These are phyloP conservation scores for Pseudocheirus occidentalis DNA, from an alignment of 2,797 vertebrate genomes.

Conservation along the genomic window DNA sequence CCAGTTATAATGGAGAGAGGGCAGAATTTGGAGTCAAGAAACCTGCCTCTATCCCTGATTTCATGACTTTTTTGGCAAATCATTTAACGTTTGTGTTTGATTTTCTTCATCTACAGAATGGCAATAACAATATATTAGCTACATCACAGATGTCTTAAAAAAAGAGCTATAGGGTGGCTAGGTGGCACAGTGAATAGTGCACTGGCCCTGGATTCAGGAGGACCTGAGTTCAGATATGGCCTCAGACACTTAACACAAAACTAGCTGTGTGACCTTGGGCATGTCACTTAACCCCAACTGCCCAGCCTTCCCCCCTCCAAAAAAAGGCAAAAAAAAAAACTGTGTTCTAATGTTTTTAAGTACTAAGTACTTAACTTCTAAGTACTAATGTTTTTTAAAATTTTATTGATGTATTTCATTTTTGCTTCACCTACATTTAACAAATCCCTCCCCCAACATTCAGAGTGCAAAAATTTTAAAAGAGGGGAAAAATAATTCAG, in stretches of 20 bases:
- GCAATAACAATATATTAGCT: background rate
- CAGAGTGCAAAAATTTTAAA: background rate
- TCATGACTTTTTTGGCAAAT: background rate
- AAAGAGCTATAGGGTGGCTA: background rate
- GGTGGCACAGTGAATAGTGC: too few species aligned
- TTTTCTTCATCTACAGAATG: background rate
- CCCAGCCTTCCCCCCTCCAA: too few species aligned
- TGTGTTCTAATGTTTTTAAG: too few species aligned
- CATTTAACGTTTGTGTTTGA: background rate
- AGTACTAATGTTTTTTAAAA: background rate
- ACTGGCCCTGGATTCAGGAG: too few species aligned
- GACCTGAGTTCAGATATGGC: too few species aligned
- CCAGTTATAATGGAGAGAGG: background rate
- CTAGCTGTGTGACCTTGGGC: too few species aligned
- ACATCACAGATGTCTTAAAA: background rate
- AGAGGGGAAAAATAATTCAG: background rate
- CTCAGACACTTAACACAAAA: too few species aligned
- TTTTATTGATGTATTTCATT: background rate
- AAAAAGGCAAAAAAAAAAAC: too few species aligned
- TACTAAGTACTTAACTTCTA: background rate
- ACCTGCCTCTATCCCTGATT: background rate
- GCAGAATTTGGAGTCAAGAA: background rate
- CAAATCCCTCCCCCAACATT: background rate
- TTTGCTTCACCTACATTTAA: background rate
- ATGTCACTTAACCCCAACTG: too few species aligned